Base-by-base conservation (phyloP, 2,797 vertebrate species). In the Leptodactylus fallax region DNA sequence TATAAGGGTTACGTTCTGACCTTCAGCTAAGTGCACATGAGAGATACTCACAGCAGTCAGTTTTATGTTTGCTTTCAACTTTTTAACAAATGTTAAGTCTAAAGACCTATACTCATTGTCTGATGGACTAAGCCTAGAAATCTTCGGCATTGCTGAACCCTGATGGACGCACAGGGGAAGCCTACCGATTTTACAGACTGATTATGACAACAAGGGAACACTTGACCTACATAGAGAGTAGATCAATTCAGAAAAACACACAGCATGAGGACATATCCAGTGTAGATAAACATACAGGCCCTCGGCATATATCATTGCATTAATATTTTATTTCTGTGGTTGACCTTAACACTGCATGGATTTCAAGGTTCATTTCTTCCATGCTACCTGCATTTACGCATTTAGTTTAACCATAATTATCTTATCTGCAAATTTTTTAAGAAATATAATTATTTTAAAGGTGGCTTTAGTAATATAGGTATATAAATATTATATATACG, bases 201-300 rank as follows among this genome's bases (percentile, higher is more conserved):
- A 61, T 63, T 47, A 61, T 80, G 19, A 61, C 27, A 80, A 80
- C 79, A 47, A n/a, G 36, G 36, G 47, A 45, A 80, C 58, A 79
- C 36, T 80, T 80, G 56, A 61, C 79, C 56, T 61, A 36, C 36
- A 80, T 63, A 21, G 17, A 61, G 58, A 61, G 58, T 23, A 61
- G 11, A 71, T 36, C 65, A 19, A 36, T 83, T 16, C 69, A 72
- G 51, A 65, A 27, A 83, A 71, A 71, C 45, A 56, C 23, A 36
- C 51, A 36, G 58, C 14, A 14, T 51, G 72, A 81, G 60, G 25
- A 47, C 45, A 81, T n/a, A 71, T 71, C 49, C 65, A 55, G 16
- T 45, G n/a, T 69, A 45, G 65, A 65, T 4, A 69, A 56, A 71
- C 60, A 56, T 56, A 19, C 23, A 36, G 36, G 61, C 81, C 17